These are phyloP conservation scores for Nemoura dubitans DNA, from an alignment of 2,888 invertebrate genomes.

Conservation along the genomic window DNA sequence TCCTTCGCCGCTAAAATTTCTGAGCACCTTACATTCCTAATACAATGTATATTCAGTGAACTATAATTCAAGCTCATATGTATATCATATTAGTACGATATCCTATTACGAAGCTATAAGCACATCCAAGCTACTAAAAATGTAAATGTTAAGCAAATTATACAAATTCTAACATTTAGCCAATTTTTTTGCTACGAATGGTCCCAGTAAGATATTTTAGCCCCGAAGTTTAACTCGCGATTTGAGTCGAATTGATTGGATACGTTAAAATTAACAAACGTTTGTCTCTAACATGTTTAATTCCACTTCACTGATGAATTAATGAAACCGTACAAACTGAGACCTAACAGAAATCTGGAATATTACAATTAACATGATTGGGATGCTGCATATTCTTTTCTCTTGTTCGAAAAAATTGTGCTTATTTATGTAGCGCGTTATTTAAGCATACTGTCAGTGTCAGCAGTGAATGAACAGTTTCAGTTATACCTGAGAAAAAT, in stretches of 20 bases:
- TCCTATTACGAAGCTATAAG: not conserved
- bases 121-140: not conserved
- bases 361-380: not conserved
- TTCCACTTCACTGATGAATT: too few relatives aligned
- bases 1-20: constrained; percentile 5
- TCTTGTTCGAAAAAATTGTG: not conserved
- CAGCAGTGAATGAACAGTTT: not conserved
- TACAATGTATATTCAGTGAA: not conserved
- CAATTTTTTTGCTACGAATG: not conserved
- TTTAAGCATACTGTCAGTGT: not conserved
- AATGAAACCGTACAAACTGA: not conserved
- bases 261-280: not conserved
- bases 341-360: not conserved
- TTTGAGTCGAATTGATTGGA: not conserved
- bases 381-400: not conserved
- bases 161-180: not conserved
- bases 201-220: constrained; percentile 7
- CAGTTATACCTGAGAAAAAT: too few relatives aligned
- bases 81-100: not conserved
- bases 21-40: constrained; percentile 2
- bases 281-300: not conserved
- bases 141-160: not conserved
- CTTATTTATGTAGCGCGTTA: not conserved
- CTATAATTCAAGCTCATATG: not conserved
- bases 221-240: not conserved